Base-by-base conservation (phyloP, 2,888 invertebrate genomes). In the Lymantria monacha region DNA sequence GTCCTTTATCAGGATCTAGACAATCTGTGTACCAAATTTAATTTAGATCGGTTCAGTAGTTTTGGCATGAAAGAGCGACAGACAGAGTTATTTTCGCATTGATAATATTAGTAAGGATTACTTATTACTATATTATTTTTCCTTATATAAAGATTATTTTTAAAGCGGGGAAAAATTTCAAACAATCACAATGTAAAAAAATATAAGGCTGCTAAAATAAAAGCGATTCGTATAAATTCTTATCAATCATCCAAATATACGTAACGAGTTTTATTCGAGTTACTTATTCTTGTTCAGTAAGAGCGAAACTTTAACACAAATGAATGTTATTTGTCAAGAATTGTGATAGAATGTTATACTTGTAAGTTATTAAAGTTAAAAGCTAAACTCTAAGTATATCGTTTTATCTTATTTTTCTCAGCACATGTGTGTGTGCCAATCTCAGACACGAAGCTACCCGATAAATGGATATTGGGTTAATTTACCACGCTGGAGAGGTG, bases 221-320 rank as follows among this genome's bases (percentile, higher is more conserved):
- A 44, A 22, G 46, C 44, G 47, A 52, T 55, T 50, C 49, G 10
- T 40, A 38, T 41, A 51, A 53, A 51, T 46, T 44, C 49, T 15
- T n/a, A 53, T 50, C 53, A 66, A 60, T 56, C 59, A 61, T 68
- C 42, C 51, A 44, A 54, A 33, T 51, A 54, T 45, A 45, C 46
- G 38, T 54, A 55, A 57, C 53, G 58, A 64, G 60, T 61, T 65
- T 61, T 48, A 46, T 59, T 54, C 36, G 37, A 57, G 37, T 58
- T 46, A 30, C 37, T 44, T 45, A 48, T 55, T 59, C 57, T 54
- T 51, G 50, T 55, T 53, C 45, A 30, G 8, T 51, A 49, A 57
- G 50, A 12, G 44, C 30, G 46, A 31, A 66, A 69, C 43, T 71
- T 61, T 57, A 56, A 41, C 12, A 14, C 14, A 12, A 41, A 41